phyloP scores from a whole-genome alignment of 2,113 vertebrate genomes.

The Rattus norvegicus region DNA sequence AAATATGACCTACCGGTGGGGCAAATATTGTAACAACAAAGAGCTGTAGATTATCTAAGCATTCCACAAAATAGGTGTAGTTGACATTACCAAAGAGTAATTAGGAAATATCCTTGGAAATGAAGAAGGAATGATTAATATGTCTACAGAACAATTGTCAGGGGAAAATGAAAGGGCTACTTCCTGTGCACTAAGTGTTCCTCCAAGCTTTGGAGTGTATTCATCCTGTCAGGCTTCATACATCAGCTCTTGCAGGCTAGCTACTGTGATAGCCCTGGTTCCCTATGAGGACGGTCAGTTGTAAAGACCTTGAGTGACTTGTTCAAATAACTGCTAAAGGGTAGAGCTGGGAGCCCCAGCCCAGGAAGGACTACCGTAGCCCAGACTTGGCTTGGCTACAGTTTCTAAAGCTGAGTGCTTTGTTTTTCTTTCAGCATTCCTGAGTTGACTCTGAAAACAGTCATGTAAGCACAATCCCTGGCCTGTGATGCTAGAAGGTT shows the following conservation, averaged over 20 bases:
- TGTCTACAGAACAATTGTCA: constrained; percentile 24
- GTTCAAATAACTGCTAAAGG: background rate
- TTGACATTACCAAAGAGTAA: background rate
- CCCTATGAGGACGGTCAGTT: background rate
- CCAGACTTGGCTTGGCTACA: background rate
- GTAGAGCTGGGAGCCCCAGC: background rate
- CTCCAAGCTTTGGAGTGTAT: background rate
- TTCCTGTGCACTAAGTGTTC: background rate
- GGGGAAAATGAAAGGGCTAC: background rate
- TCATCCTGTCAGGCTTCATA: background rate
- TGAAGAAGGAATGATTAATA: background rate
- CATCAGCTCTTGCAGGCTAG: background rate
- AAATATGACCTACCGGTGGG: background rate
- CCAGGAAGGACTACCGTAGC: background rate
- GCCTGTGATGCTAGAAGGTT: background rate
- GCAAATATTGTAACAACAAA: constrained; percentile 30
- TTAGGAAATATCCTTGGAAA: constrained; percentile 31
- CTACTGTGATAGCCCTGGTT: background rate
- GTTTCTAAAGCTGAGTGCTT: background rate
- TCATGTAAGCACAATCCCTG: background rate
- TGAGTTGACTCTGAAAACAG: constrained; percentile 17
- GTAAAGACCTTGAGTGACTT: background rate
- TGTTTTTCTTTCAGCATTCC: background rate
- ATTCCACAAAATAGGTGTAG: background rate
- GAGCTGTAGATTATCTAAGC: background rate